Evolutionary conservation across 92 coral and sea anemone genomes (phyloP).

Genomic region (Phenganax stokvisi): DNA sequence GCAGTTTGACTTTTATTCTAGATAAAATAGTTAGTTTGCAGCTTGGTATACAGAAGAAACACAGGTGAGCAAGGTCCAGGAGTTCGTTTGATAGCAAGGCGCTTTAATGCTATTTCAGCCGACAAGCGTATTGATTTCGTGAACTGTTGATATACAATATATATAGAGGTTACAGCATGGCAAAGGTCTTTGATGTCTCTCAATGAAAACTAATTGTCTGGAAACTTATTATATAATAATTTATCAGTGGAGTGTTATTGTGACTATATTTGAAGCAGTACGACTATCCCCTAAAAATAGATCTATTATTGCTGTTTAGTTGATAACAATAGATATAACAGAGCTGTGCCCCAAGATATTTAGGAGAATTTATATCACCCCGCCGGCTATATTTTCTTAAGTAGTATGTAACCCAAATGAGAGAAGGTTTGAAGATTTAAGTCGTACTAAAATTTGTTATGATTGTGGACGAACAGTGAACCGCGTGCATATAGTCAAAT

Average conservation of each 20-base stretch:
- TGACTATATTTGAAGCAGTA: no score
- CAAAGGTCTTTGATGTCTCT: not conserved
- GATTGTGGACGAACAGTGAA: no score
- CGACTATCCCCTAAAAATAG: not conserved
- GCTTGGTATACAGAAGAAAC: not conserved
- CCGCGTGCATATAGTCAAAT: no score
- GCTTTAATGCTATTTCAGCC: not conserved
- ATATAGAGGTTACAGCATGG: constrained; percentile 14
- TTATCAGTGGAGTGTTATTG: not conserved
- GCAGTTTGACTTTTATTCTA: not conserved
- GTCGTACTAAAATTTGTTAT: no score
- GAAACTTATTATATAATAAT: not conserved
- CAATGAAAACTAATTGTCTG: not conserved
- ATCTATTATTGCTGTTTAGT: no score
- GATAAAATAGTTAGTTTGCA: no score
- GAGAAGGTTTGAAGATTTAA: no score
- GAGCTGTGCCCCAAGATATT: no score
- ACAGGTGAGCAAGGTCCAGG: constrained; percentile 11
- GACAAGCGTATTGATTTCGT: constrained; percentile 34
- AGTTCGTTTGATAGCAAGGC: constrained; percentile 16
- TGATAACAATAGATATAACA: no score
- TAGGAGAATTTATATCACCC: no score
- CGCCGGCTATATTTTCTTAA: no score
- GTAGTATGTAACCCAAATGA: no score
- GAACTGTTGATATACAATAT: constrained; percentile 4